Percentiles rank a stretch among this genome's conserved stretches.
Evolutionary conservation across 2,797 vertebrate genomes (phyloP).

Genomic region (Sphaeramia orbicularis): DNA sequence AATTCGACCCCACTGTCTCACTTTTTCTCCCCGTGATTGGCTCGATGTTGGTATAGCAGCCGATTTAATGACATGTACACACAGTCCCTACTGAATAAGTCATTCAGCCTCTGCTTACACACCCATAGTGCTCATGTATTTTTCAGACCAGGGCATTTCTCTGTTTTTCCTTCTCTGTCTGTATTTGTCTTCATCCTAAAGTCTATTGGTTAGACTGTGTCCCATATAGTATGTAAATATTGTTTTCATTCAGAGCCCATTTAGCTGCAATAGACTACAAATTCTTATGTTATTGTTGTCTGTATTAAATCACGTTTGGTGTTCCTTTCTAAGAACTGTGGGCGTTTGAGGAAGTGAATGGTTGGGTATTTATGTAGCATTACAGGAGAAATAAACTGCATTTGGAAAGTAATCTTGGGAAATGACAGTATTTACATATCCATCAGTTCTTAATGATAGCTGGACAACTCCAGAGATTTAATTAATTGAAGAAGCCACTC

Average conservation of each 20-base stretch:
- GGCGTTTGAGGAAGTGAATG: constrained; percentile 18
- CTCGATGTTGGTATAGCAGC: constrained; percentile 48
- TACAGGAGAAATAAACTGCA: constrained; percentile 5
- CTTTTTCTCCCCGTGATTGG: constrained; percentile 13
- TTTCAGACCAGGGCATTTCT: constrained; percentile 77
- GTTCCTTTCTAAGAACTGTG: constrained; percentile 19
- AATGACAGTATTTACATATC: constrained; percentile 42
- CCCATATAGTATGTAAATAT: constrained; percentile 20
- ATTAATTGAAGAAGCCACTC: constrained; percentile 18
- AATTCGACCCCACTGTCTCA: constrained; percentile 39
- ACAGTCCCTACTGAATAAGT: constrained; percentile 81
- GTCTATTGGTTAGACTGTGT: neutral
- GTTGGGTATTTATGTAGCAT: constrained; percentile 23
- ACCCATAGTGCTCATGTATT: constrained; percentile 79
- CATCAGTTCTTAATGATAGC: constrained; percentile 19
- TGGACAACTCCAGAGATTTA: constrained; percentile 20
- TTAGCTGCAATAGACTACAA: constrained; percentile 13
- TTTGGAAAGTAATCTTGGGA: neutral
- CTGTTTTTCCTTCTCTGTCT: constrained; percentile 36
- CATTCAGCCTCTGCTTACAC: constrained; percentile 70
- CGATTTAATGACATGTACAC: constrained; percentile 78
- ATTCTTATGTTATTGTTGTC: constrained; percentile 32
- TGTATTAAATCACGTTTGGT: constrained; percentile 19
- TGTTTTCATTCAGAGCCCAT: constrained; percentile 13
- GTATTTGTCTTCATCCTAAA: constrained; percentile 11